Base-by-base conservation (phyloP, 2,797 vertebrate genomes). In the Clamator glandarius region DNA sequence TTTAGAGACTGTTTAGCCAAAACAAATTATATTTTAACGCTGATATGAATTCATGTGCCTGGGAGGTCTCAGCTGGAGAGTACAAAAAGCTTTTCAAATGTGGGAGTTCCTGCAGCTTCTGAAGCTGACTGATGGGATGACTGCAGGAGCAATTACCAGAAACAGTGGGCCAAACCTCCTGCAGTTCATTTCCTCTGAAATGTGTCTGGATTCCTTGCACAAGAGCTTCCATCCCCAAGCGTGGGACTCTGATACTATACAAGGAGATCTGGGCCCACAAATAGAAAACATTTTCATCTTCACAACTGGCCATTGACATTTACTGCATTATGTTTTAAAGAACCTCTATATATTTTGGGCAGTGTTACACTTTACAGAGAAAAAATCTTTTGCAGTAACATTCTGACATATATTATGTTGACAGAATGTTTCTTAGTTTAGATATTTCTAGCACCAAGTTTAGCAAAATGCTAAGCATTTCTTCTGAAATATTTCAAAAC, bases 401-500 rank as follows among this genome's bases (percentile, higher is more conserved):
- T 89, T 74, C 68, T 63, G 54, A 44, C 41, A 52, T 42, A 10
- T 26, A 58, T 84, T 78, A 59, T 35, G 26, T 12, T 86, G 78
- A 68, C 44, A 84, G 85, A 79, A 70, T 12, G 26, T 35, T 79
- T 36, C 63, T 72, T 79, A 87, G 36, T 91, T 86, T 77, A 72
- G 61, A 35, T 92, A 86, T 63, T 93, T 87, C 75, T 54, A 78
- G 73, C 72, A 89, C 20, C 52, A 70, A 73, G 31, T 69, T 79
- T 77, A 52, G 72, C 68, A 94, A 93, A 91, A 87, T 55, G 66
- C 28, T 68, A 84, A 80, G 44, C 29, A 36, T 86, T 90, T 88
- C 70, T 42, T 84, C 46, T 76, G 80, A 91, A 96, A 89, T 57
- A 87, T 85, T 95, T 96, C 89, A 95, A 94, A 95, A 91, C 61